phyloP scores from a whole-genome alignment of 2,797 vertebrate genomes.

The Eidolon dupreanum region DNA sequence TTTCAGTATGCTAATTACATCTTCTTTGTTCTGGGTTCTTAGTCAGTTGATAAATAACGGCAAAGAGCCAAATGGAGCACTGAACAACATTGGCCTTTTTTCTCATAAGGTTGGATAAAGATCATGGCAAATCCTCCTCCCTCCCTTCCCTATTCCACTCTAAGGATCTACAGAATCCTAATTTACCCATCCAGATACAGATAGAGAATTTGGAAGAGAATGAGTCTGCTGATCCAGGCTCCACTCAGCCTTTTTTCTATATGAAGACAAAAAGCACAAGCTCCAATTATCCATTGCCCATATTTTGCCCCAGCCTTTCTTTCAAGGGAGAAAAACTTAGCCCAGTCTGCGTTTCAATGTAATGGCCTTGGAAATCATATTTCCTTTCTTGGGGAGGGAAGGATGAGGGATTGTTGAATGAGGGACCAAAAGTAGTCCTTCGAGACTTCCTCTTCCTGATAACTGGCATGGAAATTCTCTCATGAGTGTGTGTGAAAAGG shows the following conservation, averaged over 20 bases:
- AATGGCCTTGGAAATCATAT: background rate
- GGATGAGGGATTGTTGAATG: background rate
- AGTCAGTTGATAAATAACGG: background rate
- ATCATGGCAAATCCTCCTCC: background rate
- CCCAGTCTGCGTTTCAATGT: background rate
- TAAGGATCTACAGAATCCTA: background rate
- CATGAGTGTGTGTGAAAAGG: background rate
- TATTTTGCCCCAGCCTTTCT: background rate
- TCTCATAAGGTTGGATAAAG: background rate
- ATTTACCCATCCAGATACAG: background rate
- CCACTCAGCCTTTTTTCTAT: background rate
- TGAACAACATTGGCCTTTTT: background rate
- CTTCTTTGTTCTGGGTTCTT: background rate
- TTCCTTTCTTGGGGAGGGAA: background rate
- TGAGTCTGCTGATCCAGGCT: background rate
- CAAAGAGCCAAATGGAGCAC: background rate
- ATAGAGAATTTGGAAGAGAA: background rate
- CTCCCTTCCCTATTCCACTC: background rate
- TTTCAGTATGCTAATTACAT: background rate
- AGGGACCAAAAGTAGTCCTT: background rate
- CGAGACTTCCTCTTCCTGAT: background rate
- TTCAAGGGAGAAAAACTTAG: background rate
- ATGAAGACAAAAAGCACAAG: background rate
- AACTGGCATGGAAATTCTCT: background rate
- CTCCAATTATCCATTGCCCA: background rate